These are phyloP conservation scores for Hybognathus amarus DNA, from an alignment of 2,797 vertebrate species.

Conservation along the genomic window DNA sequence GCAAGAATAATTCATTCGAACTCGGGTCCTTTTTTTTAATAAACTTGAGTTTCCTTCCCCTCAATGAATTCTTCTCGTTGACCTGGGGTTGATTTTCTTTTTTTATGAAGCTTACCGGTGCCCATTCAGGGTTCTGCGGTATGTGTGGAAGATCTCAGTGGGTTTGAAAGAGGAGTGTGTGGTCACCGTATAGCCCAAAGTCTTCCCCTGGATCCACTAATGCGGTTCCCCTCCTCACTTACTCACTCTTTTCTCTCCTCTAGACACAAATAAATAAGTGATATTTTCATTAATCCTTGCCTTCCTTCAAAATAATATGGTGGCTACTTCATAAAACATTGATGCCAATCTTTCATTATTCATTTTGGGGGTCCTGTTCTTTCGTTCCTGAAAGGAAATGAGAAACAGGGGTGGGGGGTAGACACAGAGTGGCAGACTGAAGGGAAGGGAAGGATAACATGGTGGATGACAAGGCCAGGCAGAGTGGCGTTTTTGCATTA, in stretches of 20 bases:
- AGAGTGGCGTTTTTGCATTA: slow-evolving; percentile 59
- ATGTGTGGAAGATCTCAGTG: slow-evolving; percentile 43
- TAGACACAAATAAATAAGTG: slow-evolving; percentile 83
- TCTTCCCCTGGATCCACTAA: slow-evolving; percentile 54
- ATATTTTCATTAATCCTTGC: slow-evolving; percentile 71
- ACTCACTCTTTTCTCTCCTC: slow-evolving; percentile 56
- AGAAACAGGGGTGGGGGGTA: slow-evolving; percentile 59
- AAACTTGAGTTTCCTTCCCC: slow-evolving; percentile 24
- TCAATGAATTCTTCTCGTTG: slow-evolving; percentile 22
- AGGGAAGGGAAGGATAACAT: slow-evolving; percentile 52
- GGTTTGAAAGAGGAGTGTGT: slow-evolving; percentile 50
- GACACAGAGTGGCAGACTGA: slow-evolving; percentile 54
- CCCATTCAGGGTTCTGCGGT: slow-evolving; percentile 20
- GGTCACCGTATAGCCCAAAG: slow-evolving; percentile 47
- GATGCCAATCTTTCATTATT: slow-evolving; percentile 72
- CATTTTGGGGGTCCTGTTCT: slow-evolving; percentile 65
- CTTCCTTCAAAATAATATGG: slow-evolving; percentile 78
- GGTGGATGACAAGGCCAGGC: slow-evolving; percentile 55
- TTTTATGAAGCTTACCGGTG: slow-evolving; percentile 43
- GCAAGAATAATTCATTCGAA: slow-evolving; percentile 36
- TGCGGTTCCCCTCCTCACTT: slow-evolving; percentile 45
- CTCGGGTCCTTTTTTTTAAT: slow-evolving; percentile 16
- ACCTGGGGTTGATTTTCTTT: slow-evolving; percentile 31
- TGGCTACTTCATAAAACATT: slow-evolving; percentile 86
- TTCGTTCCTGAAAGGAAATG: slow-evolving; percentile 68